Evolutionary conservation across 2,888 invertebrate genomes (phyloP).

Genomic region (Lottia scabra): DNA sequence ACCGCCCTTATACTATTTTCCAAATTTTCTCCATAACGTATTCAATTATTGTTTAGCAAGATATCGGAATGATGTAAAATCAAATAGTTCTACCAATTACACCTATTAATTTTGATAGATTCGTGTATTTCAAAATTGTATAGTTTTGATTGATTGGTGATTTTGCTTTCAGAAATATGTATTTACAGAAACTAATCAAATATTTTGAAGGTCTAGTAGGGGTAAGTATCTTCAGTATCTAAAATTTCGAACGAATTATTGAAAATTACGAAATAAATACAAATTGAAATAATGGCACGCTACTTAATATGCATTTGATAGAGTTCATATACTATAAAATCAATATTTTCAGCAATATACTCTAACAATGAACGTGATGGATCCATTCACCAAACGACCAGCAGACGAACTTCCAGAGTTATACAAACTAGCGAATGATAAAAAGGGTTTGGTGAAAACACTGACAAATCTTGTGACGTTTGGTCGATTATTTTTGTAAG

Average conservation of each 20-base stretch:
- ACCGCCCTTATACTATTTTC: not conserved
- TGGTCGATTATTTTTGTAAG: slow-evolving; percentile 32
- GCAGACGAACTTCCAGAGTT: slow-evolving; percentile 47
- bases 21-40: too few species aligned
- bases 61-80: too few species aligned
- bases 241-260: too few species aligned
- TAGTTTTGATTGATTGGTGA: too few species aligned
- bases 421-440: slow-evolving; percentile 38
- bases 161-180: not conserved
- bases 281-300: too few species aligned
- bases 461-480: slow-evolving; percentile 37
- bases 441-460: slow-evolving; percentile 29
- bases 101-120: too few species aligned
- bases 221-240: not conserved
- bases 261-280: too few species aligned
- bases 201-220: not conserved
- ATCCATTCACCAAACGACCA: slow-evolving; percentile 22
- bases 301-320: too few species aligned
- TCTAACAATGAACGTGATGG: slow-evolving; percentile 2
- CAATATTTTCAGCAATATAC: not conserved
- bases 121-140: too few species aligned
- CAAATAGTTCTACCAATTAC: too few species aligned
- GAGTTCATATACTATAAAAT: too few species aligned
- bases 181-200: not conserved
- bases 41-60: too few species aligned